Conservation (phyloP, 1,140 invertebrate species). For the Drosophila equinoxialis region DNA sequence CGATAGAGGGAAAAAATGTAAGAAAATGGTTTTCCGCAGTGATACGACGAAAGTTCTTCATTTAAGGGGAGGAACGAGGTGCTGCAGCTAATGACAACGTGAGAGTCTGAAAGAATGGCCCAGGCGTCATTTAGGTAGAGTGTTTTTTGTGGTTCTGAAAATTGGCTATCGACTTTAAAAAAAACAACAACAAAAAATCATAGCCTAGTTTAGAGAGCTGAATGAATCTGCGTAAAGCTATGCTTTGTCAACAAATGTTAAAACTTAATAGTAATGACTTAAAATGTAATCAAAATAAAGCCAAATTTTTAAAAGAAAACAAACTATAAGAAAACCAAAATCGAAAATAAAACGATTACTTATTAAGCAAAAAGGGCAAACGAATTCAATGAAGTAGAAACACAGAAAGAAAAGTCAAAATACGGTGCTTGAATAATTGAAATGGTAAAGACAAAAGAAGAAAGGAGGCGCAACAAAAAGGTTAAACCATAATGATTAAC, state of each 20-base stretch:
- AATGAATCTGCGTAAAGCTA: too few relatives aligned
- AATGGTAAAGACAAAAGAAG: background rate
- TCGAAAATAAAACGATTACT: background rate
- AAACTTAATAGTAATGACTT: constrained; percentile 3
- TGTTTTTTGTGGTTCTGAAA: background rate
- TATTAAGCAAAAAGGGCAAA: background rate
- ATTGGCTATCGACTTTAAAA: constrained; percentile 6
- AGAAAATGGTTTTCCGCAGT: constrained; percentile 15
- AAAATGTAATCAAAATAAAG: background rate
- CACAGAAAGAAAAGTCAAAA: background rate
- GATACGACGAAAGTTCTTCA: constrained; percentile 31
- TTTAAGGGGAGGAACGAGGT: constrained; percentile 37
- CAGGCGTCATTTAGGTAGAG: constrained; percentile 3
- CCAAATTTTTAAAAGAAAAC: background rate
- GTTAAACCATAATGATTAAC: background rate
- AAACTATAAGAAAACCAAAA: background rate
- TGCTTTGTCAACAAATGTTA: background rate
- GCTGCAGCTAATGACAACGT: constrained; percentile 63
- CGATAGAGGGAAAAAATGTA: background rate
- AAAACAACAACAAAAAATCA: background rate
- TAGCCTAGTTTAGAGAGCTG: constrained; percentile 19
- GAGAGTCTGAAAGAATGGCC: background rate
- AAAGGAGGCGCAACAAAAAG: background rate
- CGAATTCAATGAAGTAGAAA: constrained; percentile 3
- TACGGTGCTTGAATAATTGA: background rate